phyloP scores from a whole-genome alignment of 2,888 invertebrate species.

The Lasioglossum malachurum region DNA sequence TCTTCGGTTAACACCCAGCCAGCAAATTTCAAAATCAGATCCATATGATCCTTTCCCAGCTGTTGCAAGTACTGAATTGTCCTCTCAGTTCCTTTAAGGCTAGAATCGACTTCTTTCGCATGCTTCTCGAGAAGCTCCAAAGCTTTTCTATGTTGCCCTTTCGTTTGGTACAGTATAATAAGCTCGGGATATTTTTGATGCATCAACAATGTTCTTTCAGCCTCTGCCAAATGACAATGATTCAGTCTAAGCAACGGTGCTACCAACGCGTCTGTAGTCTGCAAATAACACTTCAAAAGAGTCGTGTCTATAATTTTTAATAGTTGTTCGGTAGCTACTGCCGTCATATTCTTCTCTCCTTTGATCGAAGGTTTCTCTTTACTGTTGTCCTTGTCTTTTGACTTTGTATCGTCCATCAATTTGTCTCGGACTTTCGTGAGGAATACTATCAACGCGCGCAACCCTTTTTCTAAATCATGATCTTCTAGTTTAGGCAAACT shows the following conservation, averaged over 20 bases:
- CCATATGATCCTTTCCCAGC: constrained; percentile 91
- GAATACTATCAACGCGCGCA: constrained; percentile 95
- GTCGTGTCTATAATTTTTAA: constrained; percentile 99
- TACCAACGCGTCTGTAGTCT: constrained; percentile 98
- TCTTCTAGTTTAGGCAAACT: constrained; percentile 89
- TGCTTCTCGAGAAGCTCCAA: constrained; percentile 94
- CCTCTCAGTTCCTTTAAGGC: constrained; percentile 91
- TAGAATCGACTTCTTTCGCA: constrained; percentile 90
- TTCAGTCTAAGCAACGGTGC: constrained; percentile 96
- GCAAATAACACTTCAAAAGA: constrained; percentile 97
- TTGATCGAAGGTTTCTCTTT: constrained; percentile 73
- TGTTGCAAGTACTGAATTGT: constrained; percentile 97
- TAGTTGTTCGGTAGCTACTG: constrained; percentile 87
- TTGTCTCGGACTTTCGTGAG: constrained; percentile 91
- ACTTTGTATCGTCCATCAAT: constrained; percentile 84
- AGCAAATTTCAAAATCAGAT: constrained; percentile 96
- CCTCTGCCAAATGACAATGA: constrained; percentile 97
- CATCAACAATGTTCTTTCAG: constrained; percentile 94
- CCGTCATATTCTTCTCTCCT: constrained; percentile 81
- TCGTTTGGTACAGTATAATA: constrained; percentile 97
- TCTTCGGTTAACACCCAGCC: constrained; percentile 95
- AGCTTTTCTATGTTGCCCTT: constrained; percentile 96
- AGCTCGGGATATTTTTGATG: constrained; percentile 96
- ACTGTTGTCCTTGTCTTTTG: constrained; percentile 79
- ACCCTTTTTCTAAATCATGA: constrained; percentile 94